Percentiles rank a stretch among this genome's conserved stretches.
phyloP scores from a whole-genome alignment of 2,113 vertebrate genomes.

The Carassius carassius region DNA sequence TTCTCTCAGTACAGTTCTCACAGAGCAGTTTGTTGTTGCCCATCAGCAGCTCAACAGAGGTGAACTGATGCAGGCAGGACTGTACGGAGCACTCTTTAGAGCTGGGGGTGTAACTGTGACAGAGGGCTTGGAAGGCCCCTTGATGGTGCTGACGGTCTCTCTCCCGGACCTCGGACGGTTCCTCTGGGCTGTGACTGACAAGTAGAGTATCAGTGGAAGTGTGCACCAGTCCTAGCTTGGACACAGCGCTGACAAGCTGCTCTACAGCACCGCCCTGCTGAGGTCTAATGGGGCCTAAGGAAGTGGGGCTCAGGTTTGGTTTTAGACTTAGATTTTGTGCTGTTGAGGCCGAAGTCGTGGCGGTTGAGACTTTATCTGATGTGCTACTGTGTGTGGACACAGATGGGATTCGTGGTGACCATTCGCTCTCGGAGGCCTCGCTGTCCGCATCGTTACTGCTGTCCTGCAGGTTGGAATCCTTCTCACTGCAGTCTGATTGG shows the following conservation, averaged over 20 bases:
- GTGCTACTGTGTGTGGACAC: constrained; percentile 51
- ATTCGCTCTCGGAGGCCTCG: constrained; percentile 91
- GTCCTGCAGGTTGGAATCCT: constrained; percentile 81
- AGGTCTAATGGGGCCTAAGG: constrained; percentile 43
- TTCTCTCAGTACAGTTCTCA: constrained; percentile 88
- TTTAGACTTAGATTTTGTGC: constrained; percentile 60
- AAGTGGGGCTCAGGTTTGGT: constrained; percentile 47
- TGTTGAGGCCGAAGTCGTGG: constrained; percentile 40
- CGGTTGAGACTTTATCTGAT: constrained; percentile 41
- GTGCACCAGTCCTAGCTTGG: constrained; percentile 79
- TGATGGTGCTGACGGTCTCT: constrained; percentile 64
- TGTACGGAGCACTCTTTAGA: constrained; percentile 98
- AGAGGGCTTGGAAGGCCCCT: constrained; percentile 91
- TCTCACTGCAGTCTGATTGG: constrained; percentile 87
- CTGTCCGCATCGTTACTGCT: constrained; percentile 94
- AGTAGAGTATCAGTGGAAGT: constrained; percentile 64
- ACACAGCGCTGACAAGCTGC: constrained; percentile 76
- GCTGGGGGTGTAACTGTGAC: constrained; percentile 88
- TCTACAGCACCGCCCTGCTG: constrained; percentile 70
- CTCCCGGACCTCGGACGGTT: constrained; percentile 62
- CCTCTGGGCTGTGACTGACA: constrained; percentile 63
- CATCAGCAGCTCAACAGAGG: constrained; percentile 94
- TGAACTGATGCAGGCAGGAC: constrained; percentile 97
- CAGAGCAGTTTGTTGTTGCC: constrained; percentile 98
- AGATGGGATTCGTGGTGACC: constrained; percentile 63